Conservation (phyloP, 2,797 vertebrate genomes). For the Emydoidea blandingii region DNA sequence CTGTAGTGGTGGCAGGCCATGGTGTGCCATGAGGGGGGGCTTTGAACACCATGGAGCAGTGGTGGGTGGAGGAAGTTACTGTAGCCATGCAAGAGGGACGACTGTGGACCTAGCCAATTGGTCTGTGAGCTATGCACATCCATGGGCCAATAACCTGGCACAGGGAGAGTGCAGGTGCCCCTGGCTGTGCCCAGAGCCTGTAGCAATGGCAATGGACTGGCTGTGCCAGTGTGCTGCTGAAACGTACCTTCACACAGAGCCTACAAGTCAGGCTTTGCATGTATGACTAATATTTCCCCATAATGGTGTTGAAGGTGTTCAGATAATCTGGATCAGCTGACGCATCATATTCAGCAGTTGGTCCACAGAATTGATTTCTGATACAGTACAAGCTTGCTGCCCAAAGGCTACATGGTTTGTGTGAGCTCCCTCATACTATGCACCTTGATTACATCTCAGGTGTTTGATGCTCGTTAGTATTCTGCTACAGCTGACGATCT, state of each 20-base stretch:
- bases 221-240: slow-evolving; percentile 19
- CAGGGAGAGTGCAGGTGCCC: no score
- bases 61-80: neutral
- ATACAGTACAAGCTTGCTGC: slow-evolving; percentile 63
- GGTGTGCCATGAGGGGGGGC: rapidly evolving
- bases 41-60: neutral
- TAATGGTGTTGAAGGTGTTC: slow-evolving; percentile 51
- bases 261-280: slow-evolving; percentile 43
- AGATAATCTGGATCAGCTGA: slow-evolving; percentile 52
- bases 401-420: slow-evolving; percentile 49
- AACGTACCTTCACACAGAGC: neutral
- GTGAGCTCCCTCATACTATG: slow-evolving; percentile 45
- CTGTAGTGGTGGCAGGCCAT: neutral
- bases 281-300: neutral
- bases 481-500: slow-evolving; percentile 7
- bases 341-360: slow-evolving; percentile 61
- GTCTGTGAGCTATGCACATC: rapidly evolving
- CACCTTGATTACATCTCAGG: slow-evolving; percentile 47
- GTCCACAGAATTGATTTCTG: slow-evolving; percentile 70
- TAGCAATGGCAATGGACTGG: neutral
- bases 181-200: no score
- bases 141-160: neutral
- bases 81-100: neutral
- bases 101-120: neutral
- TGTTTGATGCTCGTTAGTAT: slow-evolving; percentile 4